phyloP scores from a whole-genome alignment of 2,888 invertebrate genomes.

The Lucinisca nassula region DNA sequence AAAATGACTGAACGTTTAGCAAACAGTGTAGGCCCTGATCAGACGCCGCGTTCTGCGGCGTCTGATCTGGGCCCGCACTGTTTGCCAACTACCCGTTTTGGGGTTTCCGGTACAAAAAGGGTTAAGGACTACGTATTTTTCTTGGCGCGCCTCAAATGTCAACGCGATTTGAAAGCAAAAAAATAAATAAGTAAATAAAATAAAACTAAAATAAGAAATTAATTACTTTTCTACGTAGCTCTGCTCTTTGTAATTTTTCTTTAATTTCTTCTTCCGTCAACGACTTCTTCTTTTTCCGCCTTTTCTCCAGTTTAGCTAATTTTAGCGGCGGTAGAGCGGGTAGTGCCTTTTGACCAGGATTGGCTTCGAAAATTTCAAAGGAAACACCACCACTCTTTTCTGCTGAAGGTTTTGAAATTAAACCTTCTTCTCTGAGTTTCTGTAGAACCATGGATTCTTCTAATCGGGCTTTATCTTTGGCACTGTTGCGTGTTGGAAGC shows the following conservation, averaged over 20 bases:
- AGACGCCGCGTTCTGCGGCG: too few species aligned
- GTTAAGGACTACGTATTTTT: too few species aligned
- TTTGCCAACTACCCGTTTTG: too few species aligned
- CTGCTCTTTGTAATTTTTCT: slow-evolving; percentile 84
- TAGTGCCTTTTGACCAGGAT: slow-evolving; percentile 56
- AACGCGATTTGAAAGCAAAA: too few species aligned
- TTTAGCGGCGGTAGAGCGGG: slow-evolving; percentile 80
- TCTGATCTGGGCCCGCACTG: too few species aligned
- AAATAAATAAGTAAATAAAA: too few species aligned
- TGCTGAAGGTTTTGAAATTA: slow-evolving; percentile 86
- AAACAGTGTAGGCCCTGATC: too few species aligned
- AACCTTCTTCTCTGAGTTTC: slow-evolving; percentile 87
- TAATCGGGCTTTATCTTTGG: slow-evolving; percentile 85
- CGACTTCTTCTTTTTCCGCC: slow-evolving; percentile 81
- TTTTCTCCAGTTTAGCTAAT: slow-evolving; percentile 82
- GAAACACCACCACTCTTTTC: slow-evolving; percentile 85
- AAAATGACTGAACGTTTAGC: too few species aligned
- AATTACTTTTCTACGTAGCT: slow-evolving; percentile 83
- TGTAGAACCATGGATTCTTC: slow-evolving; percentile 87
- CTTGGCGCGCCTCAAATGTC: too few species aligned
- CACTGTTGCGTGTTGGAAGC: slow-evolving; percentile 85
- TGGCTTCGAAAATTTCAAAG: slow-evolving; percentile 81
- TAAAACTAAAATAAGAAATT: too few species aligned
- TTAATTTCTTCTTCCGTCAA: slow-evolving; percentile 85
- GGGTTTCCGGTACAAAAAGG: too few species aligned